Evolutionary conservation across 2,113 vertebrate genomes (phyloP).

Genomic region (Phasianus colchicus): DNA sequence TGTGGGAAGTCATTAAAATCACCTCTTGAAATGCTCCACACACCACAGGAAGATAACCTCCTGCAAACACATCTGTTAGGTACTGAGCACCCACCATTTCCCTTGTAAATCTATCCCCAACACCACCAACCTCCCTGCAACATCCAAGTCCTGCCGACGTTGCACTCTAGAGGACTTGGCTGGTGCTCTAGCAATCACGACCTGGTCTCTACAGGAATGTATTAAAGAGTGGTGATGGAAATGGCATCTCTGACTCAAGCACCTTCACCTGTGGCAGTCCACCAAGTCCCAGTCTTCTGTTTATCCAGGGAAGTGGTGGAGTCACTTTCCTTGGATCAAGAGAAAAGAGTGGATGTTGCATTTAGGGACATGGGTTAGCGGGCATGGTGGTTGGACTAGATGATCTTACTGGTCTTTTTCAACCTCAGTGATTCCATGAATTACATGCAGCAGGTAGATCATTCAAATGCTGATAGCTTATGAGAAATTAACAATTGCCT

Average conservation of each 20-base stretch:
- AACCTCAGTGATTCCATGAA: not conserved
- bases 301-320: not conserved
- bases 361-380: too few species aligned
- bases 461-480: not conserved
- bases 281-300: not conserved
- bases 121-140: slow-evolving; percentile 6
- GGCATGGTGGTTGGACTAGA: too few species aligned
- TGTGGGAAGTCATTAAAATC: slow-evolving; percentile 38
- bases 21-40: slow-evolving; percentile 48
- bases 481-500: not conserved
- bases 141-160: not conserved
- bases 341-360: too few species aligned
- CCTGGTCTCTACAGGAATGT: not conserved
- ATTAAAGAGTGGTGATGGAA: not conserved
- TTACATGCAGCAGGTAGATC: not conserved
- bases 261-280: not conserved
- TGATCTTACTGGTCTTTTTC: too few species aligned
- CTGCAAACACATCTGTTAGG: slow-evolving; percentile 51
- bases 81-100: slow-evolving; percentile 28
- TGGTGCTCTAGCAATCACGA: not conserved
- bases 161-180: not conserved
- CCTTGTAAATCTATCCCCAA: not conserved
- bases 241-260: not conserved
- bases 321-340: too few species aligned
- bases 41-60: slow-evolving; percentile 42